A percentile compares a stretch with the other conserved stretches of the same genome.
phyloP scores from a whole-genome alignment of 2,797 vertebrate species.

The Eulemur albifrons region DNA sequence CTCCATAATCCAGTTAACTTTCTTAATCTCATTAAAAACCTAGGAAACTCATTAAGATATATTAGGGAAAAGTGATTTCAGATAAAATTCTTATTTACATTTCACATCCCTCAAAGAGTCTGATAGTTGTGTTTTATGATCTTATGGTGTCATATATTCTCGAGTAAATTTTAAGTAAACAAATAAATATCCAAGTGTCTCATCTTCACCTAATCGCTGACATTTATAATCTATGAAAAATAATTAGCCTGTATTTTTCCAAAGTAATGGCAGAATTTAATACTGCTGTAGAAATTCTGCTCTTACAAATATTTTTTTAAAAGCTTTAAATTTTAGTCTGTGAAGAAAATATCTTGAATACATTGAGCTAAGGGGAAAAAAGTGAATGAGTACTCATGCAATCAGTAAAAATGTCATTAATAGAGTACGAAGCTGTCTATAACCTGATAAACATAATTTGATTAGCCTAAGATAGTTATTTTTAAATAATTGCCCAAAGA shows the following conservation, averaged over 20 bases:
- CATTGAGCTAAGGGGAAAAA: not conserved
- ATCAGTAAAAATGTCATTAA: slow-evolving; percentile 7
- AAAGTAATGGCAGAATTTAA: slow-evolving; percentile 18
- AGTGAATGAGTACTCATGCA: not conserved
- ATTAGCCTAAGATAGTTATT: not conserved
- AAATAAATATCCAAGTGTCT: not conserved
- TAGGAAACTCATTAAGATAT: not conserved
- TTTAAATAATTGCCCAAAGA: slow-evolving; percentile 4
- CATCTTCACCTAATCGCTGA: not conserved
- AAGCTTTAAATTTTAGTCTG: not conserved
- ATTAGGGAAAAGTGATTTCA: not conserved
- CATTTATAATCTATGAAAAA: not conserved
- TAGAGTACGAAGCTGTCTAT: not conserved
- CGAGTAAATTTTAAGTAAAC: slow-evolving; percentile 20
- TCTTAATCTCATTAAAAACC: not conserved
- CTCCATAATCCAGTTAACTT: not conserved
- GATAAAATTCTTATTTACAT: not conserved
- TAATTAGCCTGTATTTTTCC: not conserved
- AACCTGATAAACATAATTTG: slow-evolving; percentile 30
- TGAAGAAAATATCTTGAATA: not conserved
- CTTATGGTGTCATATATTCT: not conserved
- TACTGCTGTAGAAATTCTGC: not conserved
- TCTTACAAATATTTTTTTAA: not conserved
- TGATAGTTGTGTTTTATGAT: not conserved
- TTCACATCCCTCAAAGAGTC: not conserved